These are phyloP conservation scores for Gallinago solitaria DNA, from an alignment of 2,797 vertebrate species.

Conservation along the genomic window DNA sequence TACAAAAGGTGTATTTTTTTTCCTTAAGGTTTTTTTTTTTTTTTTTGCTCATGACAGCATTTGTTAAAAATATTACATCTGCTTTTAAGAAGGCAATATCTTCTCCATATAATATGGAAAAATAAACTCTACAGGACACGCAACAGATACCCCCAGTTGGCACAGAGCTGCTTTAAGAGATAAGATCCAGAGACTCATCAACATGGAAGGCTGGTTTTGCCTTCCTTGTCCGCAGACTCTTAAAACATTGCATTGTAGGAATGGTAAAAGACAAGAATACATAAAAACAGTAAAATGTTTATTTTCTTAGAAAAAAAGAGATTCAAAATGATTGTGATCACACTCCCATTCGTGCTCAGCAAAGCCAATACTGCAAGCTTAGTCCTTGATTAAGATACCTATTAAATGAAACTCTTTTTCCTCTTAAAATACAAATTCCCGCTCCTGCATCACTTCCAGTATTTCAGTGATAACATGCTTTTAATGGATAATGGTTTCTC, in stretches of 20 bases:
- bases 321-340: conserved; percentile 80
- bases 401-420: conserved; percentile 49
- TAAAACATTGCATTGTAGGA: conserved; percentile 59
- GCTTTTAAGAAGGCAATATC: conserved; percentile 69
- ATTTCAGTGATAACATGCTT: conserved; percentile 70
- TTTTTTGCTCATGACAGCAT: conserved; percentile 71
- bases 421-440: conserved; percentile 63
- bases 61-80: conserved; percentile 80
- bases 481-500: conserved; percentile 49
- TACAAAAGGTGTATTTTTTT: conserved; percentile 65
- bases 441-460: conserved; percentile 61
- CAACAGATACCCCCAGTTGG: neutral
- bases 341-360: conserved; percentile 77
- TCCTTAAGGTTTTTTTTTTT: neutral
- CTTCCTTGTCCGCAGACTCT: neutral
- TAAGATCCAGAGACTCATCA: neutral
- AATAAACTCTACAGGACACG: conserved; percentile 73
- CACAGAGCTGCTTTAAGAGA: conserved; percentile 30
- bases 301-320: conserved; percentile 84
- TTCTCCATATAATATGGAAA: conserved; percentile 74
- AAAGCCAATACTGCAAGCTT: conserved; percentile 76
- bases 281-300: conserved; percentile 88
- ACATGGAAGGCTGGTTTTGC: neutral
- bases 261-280: conserved; percentile 80
- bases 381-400: conserved; percentile 70